Evolutionary conservation across 2,797 vertebrate genomes (phyloP).

Genomic region (Phalanger gymnotis): DNA sequence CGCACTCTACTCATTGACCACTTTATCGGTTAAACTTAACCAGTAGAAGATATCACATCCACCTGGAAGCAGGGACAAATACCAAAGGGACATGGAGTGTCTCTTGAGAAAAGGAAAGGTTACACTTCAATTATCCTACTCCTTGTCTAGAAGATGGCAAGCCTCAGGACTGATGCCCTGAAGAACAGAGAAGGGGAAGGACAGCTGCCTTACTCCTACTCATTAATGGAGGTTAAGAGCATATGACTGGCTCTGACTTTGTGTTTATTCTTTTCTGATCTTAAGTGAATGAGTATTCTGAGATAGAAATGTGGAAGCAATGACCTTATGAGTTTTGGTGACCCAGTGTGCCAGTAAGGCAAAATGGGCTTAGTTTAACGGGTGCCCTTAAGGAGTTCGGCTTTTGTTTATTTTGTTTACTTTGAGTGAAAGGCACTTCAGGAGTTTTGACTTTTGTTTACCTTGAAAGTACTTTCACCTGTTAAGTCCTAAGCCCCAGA

Average conservation of each 20-base stretch:
- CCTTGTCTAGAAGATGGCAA: too few relatives aligned
- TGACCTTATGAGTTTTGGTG: background rate
- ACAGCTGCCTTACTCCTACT: background rate
- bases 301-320: background rate
- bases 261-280: background rate
- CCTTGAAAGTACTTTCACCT: too few relatives aligned
- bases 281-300: background rate
- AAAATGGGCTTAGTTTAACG: too few relatives aligned
- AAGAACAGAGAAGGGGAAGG: background rate
- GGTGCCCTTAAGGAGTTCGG: too few relatives aligned
- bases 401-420: too few relatives aligned
- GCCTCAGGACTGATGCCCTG: too few relatives aligned
- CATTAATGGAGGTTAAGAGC: background rate
- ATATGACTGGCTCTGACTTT: background rate
- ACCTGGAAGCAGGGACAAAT: background rate
- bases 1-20: background rate
- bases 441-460: too few relatives aligned
- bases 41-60: background rate
- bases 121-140: background rate
- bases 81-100: background rate
- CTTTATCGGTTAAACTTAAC: background rate
- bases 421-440: too few relatives aligned
- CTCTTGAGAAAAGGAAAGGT: background rate
- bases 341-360: too few relatives aligned
- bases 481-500: too few relatives aligned